Conservation (phyloP, 2,113 vertebrate genomes). For the Pimephales promelas region DNA sequence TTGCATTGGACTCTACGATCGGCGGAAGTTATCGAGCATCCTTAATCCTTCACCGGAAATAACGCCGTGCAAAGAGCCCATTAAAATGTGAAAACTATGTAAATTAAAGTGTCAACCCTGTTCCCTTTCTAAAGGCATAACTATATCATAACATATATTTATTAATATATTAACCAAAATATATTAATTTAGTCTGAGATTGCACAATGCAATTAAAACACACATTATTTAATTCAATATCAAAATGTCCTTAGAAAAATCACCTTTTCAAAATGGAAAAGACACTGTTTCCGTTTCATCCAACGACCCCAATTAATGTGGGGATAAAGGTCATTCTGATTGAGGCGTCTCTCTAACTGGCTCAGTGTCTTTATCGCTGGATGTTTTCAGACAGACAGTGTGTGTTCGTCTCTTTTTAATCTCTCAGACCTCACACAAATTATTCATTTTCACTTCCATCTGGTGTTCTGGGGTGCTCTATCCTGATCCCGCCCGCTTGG, state of each 20-base stretch:
- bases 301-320: neutral
- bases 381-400: conserved; percentile 7
- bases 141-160: neutral
- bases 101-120: neutral
- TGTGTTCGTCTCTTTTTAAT: neutral
- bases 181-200: neutral
- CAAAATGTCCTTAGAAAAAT: neutral
- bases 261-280: neutral
- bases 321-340: conserved; percentile 13
- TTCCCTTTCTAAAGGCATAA: neutral
- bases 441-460: conserved; percentile 23
- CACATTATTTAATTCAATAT: neutral
- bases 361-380: conserved; percentile 4
- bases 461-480: neutral
- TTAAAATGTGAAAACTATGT: neutral
- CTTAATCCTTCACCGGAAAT: no score
- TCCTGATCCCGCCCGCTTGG: neutral
- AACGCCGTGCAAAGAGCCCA: no score
- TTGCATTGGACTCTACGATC: no score
- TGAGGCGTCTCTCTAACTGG: neutral
- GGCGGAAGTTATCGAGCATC: no score
- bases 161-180: neutral
- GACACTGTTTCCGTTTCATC: neutral
- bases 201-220: neutral
- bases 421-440: conserved; percentile 34